Evolutionary conservation across 2,888 invertebrate species (phyloP).

Genomic region (Polyommatus iphigenia): DNA sequence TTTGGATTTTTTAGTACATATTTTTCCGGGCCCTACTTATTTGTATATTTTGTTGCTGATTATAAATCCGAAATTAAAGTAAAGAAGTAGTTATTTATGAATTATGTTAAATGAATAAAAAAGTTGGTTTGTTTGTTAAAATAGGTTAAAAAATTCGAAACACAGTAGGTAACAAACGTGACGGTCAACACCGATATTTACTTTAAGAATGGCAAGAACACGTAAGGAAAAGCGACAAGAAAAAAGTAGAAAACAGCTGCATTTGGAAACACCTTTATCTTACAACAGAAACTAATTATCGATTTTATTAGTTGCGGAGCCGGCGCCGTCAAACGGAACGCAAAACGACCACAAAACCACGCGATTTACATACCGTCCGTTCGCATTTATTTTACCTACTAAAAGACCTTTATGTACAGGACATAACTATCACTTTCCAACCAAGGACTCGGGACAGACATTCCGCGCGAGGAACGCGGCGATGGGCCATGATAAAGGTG

Average conservation of each 20-base stretch:
- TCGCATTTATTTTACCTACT: neutral
- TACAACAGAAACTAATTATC: constrained; percentile 38
- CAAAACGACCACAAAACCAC: constrained; percentile 49
- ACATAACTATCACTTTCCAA: neutral
- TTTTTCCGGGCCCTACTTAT: too few species aligned
- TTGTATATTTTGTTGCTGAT: neutral
- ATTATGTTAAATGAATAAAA: neutral
- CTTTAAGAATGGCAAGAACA: neutral
- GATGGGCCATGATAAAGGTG: neutral
- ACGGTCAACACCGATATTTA: neutral
- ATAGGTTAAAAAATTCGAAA: too few species aligned
- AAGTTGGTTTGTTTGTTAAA: neutral
- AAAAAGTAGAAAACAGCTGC: neutral
- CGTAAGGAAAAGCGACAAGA: neutral
- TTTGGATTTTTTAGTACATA: too few species aligned
- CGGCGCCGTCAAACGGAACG: constrained; percentile 49
- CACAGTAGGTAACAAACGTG: neutral
- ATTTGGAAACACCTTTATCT: constrained; percentile 3
- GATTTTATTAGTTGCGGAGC: constrained; percentile 41
- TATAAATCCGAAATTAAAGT: neutral
- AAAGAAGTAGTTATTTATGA: neutral
- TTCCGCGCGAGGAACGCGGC: constrained; percentile 51
- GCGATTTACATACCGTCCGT: constrained; percentile 59
- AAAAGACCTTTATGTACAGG: neutral
- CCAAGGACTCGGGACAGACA: constrained; percentile 41